Conservation (phyloP, 2,113 vertebrate genomes). For the Petrocephalus zakoni region DNA sequence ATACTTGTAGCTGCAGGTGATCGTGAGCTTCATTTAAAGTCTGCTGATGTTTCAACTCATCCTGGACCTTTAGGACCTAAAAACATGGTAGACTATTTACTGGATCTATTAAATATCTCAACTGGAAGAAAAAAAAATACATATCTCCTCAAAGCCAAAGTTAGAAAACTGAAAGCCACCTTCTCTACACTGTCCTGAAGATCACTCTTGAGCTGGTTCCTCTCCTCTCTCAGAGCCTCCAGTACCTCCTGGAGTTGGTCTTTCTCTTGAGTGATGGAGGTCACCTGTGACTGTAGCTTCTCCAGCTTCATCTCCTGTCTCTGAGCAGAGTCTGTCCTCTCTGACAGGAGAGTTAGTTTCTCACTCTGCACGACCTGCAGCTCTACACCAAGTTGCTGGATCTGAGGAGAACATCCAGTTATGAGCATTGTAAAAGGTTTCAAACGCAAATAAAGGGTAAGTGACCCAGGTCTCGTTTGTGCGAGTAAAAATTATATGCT, state of each 20-base stretch:
- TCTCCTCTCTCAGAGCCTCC: neutral
- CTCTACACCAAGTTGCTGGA: neutral
- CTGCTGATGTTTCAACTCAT: neutral
- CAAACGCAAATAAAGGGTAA: neutral
- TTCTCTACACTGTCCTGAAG: neutral
- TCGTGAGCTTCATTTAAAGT: neutral
- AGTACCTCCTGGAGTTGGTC: neutral
- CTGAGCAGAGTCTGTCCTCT: neutral
- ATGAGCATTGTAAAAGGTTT: neutral
- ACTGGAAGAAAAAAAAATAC: neutral
- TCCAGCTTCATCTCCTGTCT: neutral
- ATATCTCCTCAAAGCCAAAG: neutral
- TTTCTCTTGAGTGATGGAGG: constrained; percentile 10
- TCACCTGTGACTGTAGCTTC: neutral
- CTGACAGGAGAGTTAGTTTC: neutral
- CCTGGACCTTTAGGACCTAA: neutral
- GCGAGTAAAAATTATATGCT: neutral
- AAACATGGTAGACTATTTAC: neutral
- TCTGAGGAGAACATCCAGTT: neutral
- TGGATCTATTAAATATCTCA: neutral
- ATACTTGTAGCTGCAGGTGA: neutral
- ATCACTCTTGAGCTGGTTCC: neutral
- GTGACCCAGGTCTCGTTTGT: neutral
- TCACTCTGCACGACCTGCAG: neutral
- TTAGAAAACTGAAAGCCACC: neutral